Percentiles rank a stretch among this genome's conserved stretches.
Evolutionary conservation across 2,113 vertebrate species (phyloP).

Genomic region (Microcebus murinus): DNA sequence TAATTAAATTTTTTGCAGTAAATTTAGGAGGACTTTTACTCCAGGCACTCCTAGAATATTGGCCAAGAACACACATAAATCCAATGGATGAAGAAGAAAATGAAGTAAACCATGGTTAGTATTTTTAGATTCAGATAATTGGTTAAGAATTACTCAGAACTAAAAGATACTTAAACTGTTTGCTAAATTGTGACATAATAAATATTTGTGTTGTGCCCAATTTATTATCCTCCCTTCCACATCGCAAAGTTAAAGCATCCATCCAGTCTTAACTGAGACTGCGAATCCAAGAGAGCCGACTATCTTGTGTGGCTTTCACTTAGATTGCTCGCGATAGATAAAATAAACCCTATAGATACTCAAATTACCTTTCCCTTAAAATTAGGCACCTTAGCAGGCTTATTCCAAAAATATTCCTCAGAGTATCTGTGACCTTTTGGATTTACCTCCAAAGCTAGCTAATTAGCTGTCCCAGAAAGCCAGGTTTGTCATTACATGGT

Average conservation of each 20-base stretch:
- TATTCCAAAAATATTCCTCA: not conserved
- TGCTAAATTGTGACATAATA: not conserved
- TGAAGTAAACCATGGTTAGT: conserved; percentile 93
- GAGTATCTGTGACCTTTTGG: not conserved
- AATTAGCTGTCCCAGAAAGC: not conserved
- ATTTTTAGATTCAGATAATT: not conserved
- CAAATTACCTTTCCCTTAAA: not conserved
- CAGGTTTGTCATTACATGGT: too few relatives aligned
- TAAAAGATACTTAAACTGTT: not conserved
- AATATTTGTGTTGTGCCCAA: not conserved
- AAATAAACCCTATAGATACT: not conserved
- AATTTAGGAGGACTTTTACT: conserved; percentile 97
- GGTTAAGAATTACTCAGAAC: not conserved
- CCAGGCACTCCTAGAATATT: conserved; percentile 97
- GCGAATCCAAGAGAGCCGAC: not conserved
- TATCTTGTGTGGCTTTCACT: not conserved
- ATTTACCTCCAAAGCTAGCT: not conserved
- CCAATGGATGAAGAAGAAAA: conserved; percentile 99
- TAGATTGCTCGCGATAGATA: not conserved
- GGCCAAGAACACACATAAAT: conserved; percentile 98
- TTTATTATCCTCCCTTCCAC: not conserved
- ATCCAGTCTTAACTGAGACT: not conserved
- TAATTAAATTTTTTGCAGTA: conserved; percentile 84
- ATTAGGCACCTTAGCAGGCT: not conserved
- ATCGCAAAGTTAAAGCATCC: not conserved